Base-by-base conservation (phyloP, 2,113 vertebrate species). In the Cynopterus brachyotis region DNA sequence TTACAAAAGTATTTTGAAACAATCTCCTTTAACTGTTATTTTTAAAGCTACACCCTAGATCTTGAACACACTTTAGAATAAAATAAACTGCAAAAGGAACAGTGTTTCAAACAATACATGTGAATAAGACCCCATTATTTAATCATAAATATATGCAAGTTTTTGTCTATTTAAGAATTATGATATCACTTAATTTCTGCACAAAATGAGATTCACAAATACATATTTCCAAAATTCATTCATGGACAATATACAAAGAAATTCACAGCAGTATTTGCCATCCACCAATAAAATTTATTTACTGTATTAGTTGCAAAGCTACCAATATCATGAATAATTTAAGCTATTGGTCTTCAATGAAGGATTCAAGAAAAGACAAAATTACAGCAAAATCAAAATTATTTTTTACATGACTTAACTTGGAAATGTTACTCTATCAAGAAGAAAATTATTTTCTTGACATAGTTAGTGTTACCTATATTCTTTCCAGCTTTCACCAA, bases 401-500 rank as follows among this genome's bases (percentile, higher is more conserved):
- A 57, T 30, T 76, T 92, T 97, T 96, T 70, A 93, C 72, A 97
- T 75, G 69, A 81, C 87, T 97, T 96, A 87, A 76, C 47, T 92
- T 40, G 50, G 73, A 96, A 95, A 67, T 88, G 11, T 91, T 94
- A 82, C 47, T 73, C 66, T 95, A 96, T 78, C 24, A 85, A 91
- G 80, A 96, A 92, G 86, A 96, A 96, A 94, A 91, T 85, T 35
- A 95, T 50, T 50, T 50, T 50, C 50, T 50, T 50, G 50, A 15
- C 95, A 95, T 96, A 94, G 91, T 83, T 98, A 98, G 98, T 98
- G 98, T 99, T 98, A 84, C 32, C 94, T 97, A 98, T 93, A 89
- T 85, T 96, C 96, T 91, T 96, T 94, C 96, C 97, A 96, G 96
- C 94, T 92, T 96, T 86, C 66, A 96, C 95, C 98, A 98, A 98